Evolutionary conservation across 2,888 invertebrate genomes (phyloP).

Genomic region (Apamea anceps): DNA sequence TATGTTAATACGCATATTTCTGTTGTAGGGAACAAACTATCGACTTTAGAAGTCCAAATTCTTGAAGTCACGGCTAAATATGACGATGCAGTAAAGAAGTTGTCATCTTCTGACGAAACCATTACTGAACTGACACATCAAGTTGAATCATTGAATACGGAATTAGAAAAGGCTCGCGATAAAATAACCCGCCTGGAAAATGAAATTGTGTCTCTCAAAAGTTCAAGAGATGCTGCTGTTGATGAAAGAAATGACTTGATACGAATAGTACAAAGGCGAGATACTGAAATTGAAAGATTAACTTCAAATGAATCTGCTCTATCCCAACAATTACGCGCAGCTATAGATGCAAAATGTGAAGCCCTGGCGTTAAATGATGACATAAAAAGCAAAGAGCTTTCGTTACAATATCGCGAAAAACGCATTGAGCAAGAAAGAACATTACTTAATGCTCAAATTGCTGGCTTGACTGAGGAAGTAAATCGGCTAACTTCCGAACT

Average conservation of each 20-base stretch:
- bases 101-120: conserved; percentile 91
- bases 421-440: conserved; percentile 95
- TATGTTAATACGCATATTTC: conserved; percentile 4
- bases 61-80: conserved; percentile 91
- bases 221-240: conserved; percentile 92
- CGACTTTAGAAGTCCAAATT: conserved; percentile 88
- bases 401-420: conserved; percentile 95
- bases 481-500: conserved; percentile 94
- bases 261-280: conserved; percentile 93
- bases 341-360: conserved; percentile 95
- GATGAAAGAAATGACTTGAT: conserved; percentile 94
- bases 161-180: conserved; percentile 92
- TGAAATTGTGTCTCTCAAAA: conserved; percentile 92
- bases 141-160: conserved; percentile 91
- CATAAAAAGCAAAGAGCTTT: conserved; percentile 94
- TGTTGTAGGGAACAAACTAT: conserved; percentile 90
- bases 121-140: conserved; percentile 92
- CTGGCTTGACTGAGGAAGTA: conserved; percentile 94
- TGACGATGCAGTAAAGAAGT: conserved; percentile 91
- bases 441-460: conserved; percentile 94
- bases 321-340: conserved; percentile 93
- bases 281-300: conserved; percentile 93
- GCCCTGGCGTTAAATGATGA: conserved; percentile 95
- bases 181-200: conserved; percentile 91
- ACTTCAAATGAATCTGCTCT: conserved; percentile 92